Percentiles rank a stretch among this genome's conserved stretches.
Evolutionary conservation across 2,888 invertebrate genomes (phyloP).

Genomic region (Patella ulyssiponensis): DNA sequence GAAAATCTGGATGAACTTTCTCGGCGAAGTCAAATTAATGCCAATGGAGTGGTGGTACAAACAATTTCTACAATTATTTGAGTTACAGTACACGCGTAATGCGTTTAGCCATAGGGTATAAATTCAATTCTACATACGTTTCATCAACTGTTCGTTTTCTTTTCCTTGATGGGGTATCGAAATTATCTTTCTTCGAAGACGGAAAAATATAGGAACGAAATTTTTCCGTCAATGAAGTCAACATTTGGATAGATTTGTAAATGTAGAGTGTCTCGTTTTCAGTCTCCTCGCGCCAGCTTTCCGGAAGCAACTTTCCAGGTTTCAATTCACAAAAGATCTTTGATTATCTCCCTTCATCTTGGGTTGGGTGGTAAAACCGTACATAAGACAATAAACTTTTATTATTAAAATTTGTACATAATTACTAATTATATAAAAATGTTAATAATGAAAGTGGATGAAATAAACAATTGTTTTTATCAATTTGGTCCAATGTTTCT

Average conservation of each 20-base stretch:
- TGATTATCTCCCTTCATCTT: too few relatives aligned
- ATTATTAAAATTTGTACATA: too few relatives aligned
- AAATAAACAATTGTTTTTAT: too few relatives aligned
- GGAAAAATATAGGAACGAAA: conserved; percentile 45
- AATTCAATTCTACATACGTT: conserved; percentile 18
- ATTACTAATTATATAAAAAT: too few relatives aligned
- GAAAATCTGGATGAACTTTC: too few relatives aligned
- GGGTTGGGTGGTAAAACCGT: too few relatives aligned
- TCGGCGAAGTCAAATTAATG: too few relatives aligned
- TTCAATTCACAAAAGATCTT: conserved; percentile 15
- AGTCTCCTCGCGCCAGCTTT: conserved; percentile 26
- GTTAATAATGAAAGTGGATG: too few relatives aligned
- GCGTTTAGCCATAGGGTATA: neutral
- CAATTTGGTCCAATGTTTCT: too few relatives aligned
- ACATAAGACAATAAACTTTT: too few relatives aligned
- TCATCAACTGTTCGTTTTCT: conserved; percentile 21
- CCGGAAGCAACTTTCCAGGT: conserved; percentile 27
- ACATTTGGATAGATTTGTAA: conserved; percentile 41
- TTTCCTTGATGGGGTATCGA: conserved; percentile 31
- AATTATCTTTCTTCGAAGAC: conserved; percentile 25
- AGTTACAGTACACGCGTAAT: neutral
- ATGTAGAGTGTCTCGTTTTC: neutral
- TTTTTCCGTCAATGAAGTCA: conserved; percentile 50
- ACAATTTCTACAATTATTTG: too few relatives aligned
- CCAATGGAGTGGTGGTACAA: too few relatives aligned